phyloP scores from a whole-genome alignment of 2,888 invertebrate species.

The Automeris io region DNA sequence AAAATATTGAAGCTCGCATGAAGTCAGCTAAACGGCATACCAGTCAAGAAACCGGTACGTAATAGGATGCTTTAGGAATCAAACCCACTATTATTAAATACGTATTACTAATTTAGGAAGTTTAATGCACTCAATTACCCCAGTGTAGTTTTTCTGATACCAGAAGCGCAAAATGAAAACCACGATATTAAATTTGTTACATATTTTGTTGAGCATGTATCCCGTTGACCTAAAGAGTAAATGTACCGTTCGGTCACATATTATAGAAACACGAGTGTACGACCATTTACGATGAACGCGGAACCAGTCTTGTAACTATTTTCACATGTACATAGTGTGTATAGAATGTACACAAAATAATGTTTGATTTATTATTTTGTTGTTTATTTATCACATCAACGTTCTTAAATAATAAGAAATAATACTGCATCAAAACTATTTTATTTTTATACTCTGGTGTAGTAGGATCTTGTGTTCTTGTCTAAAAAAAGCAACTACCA shows the following conservation, averaged over 20 bases:
- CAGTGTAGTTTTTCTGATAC: background rate
- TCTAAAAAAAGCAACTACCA: too few relatives aligned
- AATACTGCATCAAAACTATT: too few relatives aligned
- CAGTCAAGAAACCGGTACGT: background rate
- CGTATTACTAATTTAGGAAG: background rate
- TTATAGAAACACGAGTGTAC: too few relatives aligned
- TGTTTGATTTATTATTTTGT: too few relatives aligned
- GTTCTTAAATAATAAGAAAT: too few relatives aligned
- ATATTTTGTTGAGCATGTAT: background rate
- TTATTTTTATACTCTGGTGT: too few relatives aligned
- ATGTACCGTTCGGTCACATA: background rate
- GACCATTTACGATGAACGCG: too few relatives aligned
- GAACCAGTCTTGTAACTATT: too few relatives aligned
- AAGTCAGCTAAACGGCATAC: background rate
- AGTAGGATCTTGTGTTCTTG: too few relatives aligned
- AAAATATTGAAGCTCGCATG: background rate
- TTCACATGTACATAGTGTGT: too few relatives aligned
- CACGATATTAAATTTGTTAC: background rate
- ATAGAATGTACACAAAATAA: too few relatives aligned
- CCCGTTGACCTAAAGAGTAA: background rate
- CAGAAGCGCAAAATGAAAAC: background rate
- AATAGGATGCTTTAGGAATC: background rate
- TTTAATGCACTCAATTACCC: background rate
- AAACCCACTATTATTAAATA: background rate
- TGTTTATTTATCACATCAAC: too few relatives aligned